Conservation (phyloP, 2,797 vertebrate genomes). For the Petrocephalus sullivani region DNA sequence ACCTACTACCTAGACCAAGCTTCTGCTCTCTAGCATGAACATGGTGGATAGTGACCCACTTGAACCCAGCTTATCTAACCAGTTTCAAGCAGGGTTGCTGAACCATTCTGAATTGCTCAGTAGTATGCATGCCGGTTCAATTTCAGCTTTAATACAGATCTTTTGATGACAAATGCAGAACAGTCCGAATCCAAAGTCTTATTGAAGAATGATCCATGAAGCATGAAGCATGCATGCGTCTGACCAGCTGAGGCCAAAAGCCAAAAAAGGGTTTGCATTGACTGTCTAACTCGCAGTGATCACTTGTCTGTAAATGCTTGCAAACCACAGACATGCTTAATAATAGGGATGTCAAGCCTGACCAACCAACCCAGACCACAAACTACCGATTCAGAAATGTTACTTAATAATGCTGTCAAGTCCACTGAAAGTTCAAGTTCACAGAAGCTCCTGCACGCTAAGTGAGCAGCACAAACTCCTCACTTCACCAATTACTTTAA, state of each 20-base stretch:
- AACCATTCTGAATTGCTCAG: background rate
- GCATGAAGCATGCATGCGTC: too few species aligned
- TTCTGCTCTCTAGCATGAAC: background rate
- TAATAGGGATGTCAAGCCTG: background rate
- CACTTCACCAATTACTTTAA: too few species aligned
- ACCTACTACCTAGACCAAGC: background rate
- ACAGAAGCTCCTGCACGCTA: background rate
- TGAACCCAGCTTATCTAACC: background rate
- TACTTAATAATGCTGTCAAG: background rate
- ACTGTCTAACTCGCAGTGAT: background rate
- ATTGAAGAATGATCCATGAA: background rate
- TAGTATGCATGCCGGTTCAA: background rate
- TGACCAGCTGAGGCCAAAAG: background rate
- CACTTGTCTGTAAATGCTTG: background rate
- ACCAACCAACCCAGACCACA: background rate
- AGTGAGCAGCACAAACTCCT: too few species aligned
- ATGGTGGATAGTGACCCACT: background rate
- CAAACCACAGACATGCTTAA: background rate
- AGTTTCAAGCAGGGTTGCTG: background rate
- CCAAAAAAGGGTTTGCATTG: background rate
- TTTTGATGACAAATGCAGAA: background rate
- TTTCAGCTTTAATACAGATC: background rate
- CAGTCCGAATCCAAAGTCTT: background rate
- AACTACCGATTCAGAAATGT: background rate
- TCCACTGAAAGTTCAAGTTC: too few species aligned